These are phyloP conservation scores for Ceriagrion tenellum DNA, from an alignment of 2,888 invertebrate genomes.

Conservation along the genomic window DNA sequence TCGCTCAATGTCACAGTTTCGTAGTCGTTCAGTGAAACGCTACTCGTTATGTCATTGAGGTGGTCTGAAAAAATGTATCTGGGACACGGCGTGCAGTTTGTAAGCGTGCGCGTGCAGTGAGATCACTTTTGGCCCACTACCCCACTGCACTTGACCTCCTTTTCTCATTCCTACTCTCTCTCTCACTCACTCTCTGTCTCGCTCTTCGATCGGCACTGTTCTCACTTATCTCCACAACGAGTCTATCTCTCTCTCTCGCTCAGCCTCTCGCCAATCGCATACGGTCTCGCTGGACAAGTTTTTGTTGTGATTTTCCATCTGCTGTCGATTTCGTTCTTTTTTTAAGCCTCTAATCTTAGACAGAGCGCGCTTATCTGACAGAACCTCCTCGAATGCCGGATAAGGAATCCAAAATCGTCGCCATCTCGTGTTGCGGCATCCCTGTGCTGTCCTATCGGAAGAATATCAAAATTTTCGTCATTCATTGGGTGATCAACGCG, in stretches of 20 bases:
- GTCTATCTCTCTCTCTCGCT: neutral
- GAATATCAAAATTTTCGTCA: too few relatives aligned
- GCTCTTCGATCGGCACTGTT: conserved; percentile 28
- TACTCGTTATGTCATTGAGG: conserved; percentile 8
- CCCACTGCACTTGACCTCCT: conserved; percentile 35
- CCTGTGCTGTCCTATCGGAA: neutral
- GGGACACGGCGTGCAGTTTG: conserved; percentile 4
- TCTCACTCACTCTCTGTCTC: neutral
- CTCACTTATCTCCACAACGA: neutral
- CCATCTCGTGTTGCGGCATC: neutral
- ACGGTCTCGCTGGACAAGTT: neutral
- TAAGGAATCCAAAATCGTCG: neutral
- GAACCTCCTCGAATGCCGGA: neutral
- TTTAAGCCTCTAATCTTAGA: neutral
- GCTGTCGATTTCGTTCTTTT: neutral
- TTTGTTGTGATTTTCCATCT: conserved; percentile 9
- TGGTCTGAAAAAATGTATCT: neutral
- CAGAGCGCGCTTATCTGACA: neutral
- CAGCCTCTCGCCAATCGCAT: neutral
- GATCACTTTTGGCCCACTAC: conserved; percentile 24
- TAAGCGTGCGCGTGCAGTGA: conserved; percentile 31
- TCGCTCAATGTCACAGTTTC: neutral
- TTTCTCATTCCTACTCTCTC: neutral
- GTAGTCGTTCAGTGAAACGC: conserved; percentile 6
- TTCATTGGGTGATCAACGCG: too few relatives aligned